phyloP scores from a whole-genome alignment of 2,797 vertebrate genomes.

The Microctenopoma steveboyesi region DNA sequence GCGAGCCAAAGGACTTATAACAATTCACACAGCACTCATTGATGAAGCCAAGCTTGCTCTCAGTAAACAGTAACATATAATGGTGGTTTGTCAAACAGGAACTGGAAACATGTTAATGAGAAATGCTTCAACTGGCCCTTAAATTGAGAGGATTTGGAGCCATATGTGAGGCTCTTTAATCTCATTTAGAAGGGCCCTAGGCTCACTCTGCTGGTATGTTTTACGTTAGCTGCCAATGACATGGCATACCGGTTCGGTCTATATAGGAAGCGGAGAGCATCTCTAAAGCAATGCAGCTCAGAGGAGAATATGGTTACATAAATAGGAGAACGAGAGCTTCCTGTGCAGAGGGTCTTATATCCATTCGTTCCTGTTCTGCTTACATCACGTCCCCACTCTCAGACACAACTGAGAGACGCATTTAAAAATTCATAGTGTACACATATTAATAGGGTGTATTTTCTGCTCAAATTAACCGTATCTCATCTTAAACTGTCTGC shows the following conservation, averaged over 20 bases:
- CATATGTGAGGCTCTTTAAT: slow-evolving; percentile 78
- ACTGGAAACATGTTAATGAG: slow-evolving; percentile 67
- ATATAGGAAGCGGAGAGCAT: not conserved
- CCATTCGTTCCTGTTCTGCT: slow-evolving; percentile 32
- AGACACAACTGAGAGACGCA: slow-evolving; percentile 35
- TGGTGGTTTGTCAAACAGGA: slow-evolving; percentile 67
- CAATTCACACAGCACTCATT: slow-evolving; percentile 21
- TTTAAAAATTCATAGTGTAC: slow-evolving; percentile 69
- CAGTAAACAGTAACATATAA: slow-evolving; percentile 44
- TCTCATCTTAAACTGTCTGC: slow-evolving; percentile 53
- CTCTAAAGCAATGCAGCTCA: slow-evolving; percentile 13
- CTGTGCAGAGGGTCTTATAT: not conserved
- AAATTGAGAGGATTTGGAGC: slow-evolving; percentile 78
- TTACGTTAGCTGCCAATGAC: slow-evolving; percentile 65
- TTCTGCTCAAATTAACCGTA: slow-evolving; percentile 68
- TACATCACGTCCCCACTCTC: slow-evolving; percentile 60
- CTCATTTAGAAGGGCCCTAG: slow-evolving; percentile 66
- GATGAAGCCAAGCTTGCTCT: slow-evolving; percentile 30
- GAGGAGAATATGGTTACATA: slow-evolving; percentile 10
- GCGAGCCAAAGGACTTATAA: slow-evolving; percentile 25
- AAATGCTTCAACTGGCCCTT: slow-evolving; percentile 73
- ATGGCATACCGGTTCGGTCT: slow-evolving; percentile 18
- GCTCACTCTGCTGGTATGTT: slow-evolving; percentile 64
- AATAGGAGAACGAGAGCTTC: not conserved
- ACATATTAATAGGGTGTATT: slow-evolving; percentile 72